These are phyloP conservation scores for Pseudanteris insignis DNA, from an alignment of 2,888 invertebrate genomes.

Conservation along the genomic window DNA sequence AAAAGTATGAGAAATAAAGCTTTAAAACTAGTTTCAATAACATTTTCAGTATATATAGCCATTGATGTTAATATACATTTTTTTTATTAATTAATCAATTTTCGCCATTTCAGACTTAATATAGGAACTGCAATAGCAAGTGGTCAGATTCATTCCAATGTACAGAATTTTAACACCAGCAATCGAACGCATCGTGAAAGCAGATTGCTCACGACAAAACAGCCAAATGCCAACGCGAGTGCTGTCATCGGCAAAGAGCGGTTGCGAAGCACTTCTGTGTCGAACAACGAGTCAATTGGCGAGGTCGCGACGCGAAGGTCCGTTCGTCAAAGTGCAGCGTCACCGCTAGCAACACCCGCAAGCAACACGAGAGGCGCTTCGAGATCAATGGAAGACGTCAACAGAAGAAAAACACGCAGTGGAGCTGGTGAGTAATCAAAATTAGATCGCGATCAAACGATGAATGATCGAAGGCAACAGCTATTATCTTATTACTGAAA, in stretches of 20 bases:
- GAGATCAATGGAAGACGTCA: constrained; percentile 64
- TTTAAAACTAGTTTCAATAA: too few species aligned
- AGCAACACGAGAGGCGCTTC: constrained; percentile 65
- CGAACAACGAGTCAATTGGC: constrained; percentile 61
- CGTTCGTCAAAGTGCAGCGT: constrained; percentile 63
- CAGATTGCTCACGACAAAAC: constrained; percentile 62
- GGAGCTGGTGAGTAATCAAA: constrained; percentile 64
- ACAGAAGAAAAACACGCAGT: constrained; percentile 65
- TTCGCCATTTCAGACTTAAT: constrained; percentile 51
- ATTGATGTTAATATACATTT: too few species aligned
- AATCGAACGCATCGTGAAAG: constrained; percentile 63
- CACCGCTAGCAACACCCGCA: constrained; percentile 63
- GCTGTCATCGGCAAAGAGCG: constrained; percentile 59
- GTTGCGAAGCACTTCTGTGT: constrained; percentile 59
- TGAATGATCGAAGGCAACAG: constrained; percentile 38
- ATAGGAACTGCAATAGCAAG: constrained; percentile 55
- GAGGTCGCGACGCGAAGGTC: constrained; percentile 63
- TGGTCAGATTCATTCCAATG: constrained; percentile 59
- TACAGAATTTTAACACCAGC: constrained; percentile 59
- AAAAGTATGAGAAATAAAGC: constrained; percentile 60
- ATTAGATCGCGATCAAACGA: constrained; percentile 38
- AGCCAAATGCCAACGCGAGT: constrained; percentile 49
- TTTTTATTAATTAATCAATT: too few species aligned
- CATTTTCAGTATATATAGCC: too few species aligned
- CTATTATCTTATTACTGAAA: constrained; percentile 3